Evolutionary conservation across 2,797 vertebrate species (phyloP), one percentile per base, ranked within the genome.

Genomic region (Gadopsis marmoratus): DNA sequence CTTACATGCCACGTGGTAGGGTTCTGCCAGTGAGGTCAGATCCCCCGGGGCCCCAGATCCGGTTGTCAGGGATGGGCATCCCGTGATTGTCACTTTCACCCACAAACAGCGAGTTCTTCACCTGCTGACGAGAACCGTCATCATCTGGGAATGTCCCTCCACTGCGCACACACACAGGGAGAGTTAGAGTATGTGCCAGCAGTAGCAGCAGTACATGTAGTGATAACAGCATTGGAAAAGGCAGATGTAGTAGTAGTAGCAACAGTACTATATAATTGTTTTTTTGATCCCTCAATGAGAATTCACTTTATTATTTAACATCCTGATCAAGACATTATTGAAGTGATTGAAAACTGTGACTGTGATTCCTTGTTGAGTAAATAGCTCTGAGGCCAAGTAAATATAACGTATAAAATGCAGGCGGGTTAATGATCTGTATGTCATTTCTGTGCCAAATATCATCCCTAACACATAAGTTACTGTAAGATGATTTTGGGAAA

Each of bases 111-210:
- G 98, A 98, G 93, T 99, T 98, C 89, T 96, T 98, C 85, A 99
- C 96, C 87, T 98, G 96, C 93, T 99, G 98, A 81, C 94, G 97
- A 8, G 98, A 98, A 68, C 98, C 98, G 0, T 99, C 98, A 0
- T 99, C 98, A 0, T 99, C 97, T 0, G 98, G 98, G 89, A 99
- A 99, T 0, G 98, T 99, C 0, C 98, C 98, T 6, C 98, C 98
- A 0, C 98, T 99, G 85, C 8, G 71, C 63, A 80, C 78, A 87
- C 11, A 79, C 5, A 83, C 0, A 7, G 17, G 71, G 19, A 65
- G 50, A 43, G 51, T 45, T 13, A 78, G 21, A 60, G 50, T 54
- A 8, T 35, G 4, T 3, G 33, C 9, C 16, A 21, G 26, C 6
- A 51, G 23, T 1, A 43, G 21, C 6, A 59, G 31, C 29, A 13